phyloP scores from a whole-genome alignment of 2,113 vertebrate species.

The Dissostichus mawsoni region DNA sequence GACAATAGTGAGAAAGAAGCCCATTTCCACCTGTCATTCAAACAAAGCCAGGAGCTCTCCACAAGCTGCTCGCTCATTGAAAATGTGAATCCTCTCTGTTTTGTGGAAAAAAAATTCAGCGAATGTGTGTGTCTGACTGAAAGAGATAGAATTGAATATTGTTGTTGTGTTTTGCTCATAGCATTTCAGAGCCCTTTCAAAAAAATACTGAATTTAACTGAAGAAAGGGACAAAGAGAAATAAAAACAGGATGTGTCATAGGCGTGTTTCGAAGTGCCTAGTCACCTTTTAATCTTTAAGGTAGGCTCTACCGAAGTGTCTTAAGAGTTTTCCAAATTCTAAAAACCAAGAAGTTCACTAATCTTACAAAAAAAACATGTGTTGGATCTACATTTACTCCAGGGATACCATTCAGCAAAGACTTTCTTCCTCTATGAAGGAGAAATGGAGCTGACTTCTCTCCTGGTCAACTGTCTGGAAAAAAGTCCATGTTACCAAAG shows the following conservation, averaged over 20 bases:
- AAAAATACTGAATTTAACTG: background rate
- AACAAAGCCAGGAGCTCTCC: background rate
- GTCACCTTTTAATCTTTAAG: too few relatives aligned
- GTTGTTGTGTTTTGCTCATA: background rate
- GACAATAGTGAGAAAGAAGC: constrained; percentile 54
- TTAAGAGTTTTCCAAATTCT: too few relatives aligned
- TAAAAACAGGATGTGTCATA: background rate
- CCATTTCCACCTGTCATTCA: constrained; percentile 76
- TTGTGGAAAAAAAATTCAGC: background rate
- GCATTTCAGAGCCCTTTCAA: background rate
- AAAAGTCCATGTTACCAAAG: background rate
- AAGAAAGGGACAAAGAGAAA: background rate
- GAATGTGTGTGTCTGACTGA: background rate
- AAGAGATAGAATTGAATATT: background rate
- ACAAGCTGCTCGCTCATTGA: constrained; percentile 7
- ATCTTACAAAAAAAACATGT: too few relatives aligned
- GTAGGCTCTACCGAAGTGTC: too few relatives aligned
- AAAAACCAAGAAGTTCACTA: too few relatives aligned
- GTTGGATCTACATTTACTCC: too few relatives aligned
- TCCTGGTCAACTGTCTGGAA: background rate
- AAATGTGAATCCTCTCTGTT: constrained; percentile 16
- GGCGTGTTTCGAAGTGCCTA: background rate
- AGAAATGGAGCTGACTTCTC: background rate
- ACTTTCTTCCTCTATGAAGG: too few relatives aligned
- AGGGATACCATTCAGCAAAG: background rate